Evolutionary conservation across 2,113 vertebrate genomes (phyloP).

Genomic region (Eurystomus gularis): DNA sequence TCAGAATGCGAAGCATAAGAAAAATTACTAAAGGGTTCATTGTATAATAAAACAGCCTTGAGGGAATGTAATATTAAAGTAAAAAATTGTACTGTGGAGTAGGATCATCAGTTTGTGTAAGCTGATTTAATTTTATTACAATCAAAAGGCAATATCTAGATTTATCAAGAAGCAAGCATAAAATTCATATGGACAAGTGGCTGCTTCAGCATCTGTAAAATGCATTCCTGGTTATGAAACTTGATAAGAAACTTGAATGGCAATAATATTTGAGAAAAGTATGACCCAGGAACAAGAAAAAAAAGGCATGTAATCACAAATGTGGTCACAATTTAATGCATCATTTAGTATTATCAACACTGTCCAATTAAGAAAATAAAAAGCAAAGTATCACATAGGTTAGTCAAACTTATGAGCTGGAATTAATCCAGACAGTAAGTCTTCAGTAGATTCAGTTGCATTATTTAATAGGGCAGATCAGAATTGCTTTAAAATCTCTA

Average conservation of each 20-base stretch:
- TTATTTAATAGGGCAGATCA: neutral
- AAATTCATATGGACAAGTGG: neutral
- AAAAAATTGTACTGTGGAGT: neutral
- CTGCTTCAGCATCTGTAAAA: neutral
- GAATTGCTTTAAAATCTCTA: neutral
- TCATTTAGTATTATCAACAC: neutral
- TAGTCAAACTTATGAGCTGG: neutral
- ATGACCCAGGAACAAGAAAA: neutral
- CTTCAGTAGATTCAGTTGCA: neutral
- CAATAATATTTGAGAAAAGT: neutral
- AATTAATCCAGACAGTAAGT: neutral
- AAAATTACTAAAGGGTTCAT: neutral
- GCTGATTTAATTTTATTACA: neutral
- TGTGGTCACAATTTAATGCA: neutral
- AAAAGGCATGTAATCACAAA: neutral
- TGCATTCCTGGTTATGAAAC: neutral
- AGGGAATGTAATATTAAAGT: neutral
- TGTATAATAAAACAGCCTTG: neutral
- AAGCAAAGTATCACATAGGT: neutral
- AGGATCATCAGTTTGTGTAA: neutral
- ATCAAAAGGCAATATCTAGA: neutral
- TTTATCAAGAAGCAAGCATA: neutral
- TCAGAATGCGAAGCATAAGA: constrained; percentile 21
- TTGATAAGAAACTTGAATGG: neutral
- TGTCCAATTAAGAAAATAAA: neutral